Evolutionary conservation across 2,888 invertebrate genomes (phyloP).

Genomic region (Hedychridium roseum): DNA sequence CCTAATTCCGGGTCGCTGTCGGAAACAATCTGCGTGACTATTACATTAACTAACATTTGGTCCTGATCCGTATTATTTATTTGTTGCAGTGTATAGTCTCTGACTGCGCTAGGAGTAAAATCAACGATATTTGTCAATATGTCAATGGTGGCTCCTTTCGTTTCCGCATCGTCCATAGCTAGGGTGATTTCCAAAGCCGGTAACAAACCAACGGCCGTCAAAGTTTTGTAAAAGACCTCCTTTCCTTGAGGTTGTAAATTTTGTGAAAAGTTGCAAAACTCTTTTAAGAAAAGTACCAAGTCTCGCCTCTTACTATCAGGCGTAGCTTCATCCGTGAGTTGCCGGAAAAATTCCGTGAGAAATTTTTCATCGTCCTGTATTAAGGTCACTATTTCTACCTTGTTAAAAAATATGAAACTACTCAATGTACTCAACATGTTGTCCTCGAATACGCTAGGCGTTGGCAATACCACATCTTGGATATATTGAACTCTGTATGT

Average conservation of each 20-base stretch:
- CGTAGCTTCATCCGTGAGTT: slow-evolving; percentile 89
- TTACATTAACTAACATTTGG: slow-evolving; percentile 93
- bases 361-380: slow-evolving; percentile 98
- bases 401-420: slow-evolving; percentile 99
- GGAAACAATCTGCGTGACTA: slow-evolving; percentile 97
- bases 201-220: slow-evolving; percentile 87
- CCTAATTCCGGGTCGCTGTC: slow-evolving; percentile 97
- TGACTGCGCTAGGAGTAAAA: slow-evolving; percentile 95
- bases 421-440: slow-evolving; percentile 96
- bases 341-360: slow-evolving; percentile 91
- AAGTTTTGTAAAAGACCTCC: slow-evolving; percentile 96
- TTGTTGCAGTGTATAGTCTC: slow-evolving; percentile 96
- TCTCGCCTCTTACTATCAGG: slow-evolving; percentile 87
- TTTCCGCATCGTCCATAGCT: slow-evolving; percentile 90
- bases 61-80: slow-evolving; percentile 90
- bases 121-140: slow-evolving; percentile 98
- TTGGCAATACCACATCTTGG: slow-evolving; percentile 97
- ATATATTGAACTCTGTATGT: slow-evolving; percentile 99
- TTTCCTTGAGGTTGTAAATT: slow-evolving; percentile 96
- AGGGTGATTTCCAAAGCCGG: slow-evolving; percentile 91
- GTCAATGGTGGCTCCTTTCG: slow-evolving; percentile 97
- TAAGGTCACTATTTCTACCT: slow-evolving; percentile 98
- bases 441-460: slow-evolving; percentile 99
- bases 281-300: slow-evolving; percentile 95
- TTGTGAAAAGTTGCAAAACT: slow-evolving; percentile 99